Evolutionary conservation across 1,140 invertebrate species (phyloP), one percentile per base, ranked within the genome.

Genomic region (Anthonomus grandis): DNA sequence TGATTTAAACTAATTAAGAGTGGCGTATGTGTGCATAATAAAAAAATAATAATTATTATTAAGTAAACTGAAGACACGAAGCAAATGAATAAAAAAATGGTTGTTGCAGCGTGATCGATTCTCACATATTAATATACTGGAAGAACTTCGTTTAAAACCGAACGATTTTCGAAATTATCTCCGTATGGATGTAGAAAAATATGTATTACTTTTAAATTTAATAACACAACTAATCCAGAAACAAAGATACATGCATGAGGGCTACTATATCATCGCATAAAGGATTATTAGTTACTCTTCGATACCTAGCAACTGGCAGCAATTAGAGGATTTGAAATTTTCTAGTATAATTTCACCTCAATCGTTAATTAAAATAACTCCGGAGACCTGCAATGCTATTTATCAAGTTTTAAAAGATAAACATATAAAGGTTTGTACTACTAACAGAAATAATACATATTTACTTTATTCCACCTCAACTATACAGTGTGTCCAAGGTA

Each of bases 191-290:
- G n/a, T n/a, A 18, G 19, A 42, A 2, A 18, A 15, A 15, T 12
- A 42, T 15, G 4, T 47, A 18, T 3, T 4, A 24, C 45, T 24
- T 4, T 47, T 47, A 47, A 25, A 47, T 3, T 3, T 47, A 24
- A 24, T 47, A 3, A 47, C 45, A 47, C 45, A 19, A 25, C 21
- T 47, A 47, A 47, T 47, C 21, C 21, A 47, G 3, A 47, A 47
- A 24, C 21, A 24, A 24, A 22, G n/a, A 47, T 24, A 47, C 45
- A 3, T 27, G 4, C 45, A 47, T 47, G 45, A 47, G 45, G 21
- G 2, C 4, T 25, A n/a, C 45, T n/a, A 10, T 49, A 49, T 49
- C 47, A 9, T 31, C 27, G 18, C 47, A 49, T 49, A 31, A 34
- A 49, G 19, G 44, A 22, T 23, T 46, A 23, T 22, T 23, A 46